Base-by-base conservation (phyloP, 2,797 vertebrate genomes). In the Pipistrellus pipistrellus region DNA sequence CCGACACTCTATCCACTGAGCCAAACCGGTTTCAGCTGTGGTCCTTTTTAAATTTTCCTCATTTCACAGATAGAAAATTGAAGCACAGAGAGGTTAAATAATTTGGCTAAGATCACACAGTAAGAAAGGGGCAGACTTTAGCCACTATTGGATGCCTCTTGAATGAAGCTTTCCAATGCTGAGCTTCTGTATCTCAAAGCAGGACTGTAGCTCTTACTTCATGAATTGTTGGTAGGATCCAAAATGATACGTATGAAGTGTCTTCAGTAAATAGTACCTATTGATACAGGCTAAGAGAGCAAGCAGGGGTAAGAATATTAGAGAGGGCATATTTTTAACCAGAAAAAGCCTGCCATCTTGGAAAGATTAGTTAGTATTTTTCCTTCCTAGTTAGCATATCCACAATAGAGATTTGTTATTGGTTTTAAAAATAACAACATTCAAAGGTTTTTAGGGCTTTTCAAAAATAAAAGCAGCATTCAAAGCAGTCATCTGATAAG, bases 401-500 rank as follows among this genome's bases (percentile, higher is more conserved):
- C 78, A 51, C 4, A 51, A 38, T 17, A 44, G 35, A 25, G 71
- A 44, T 4, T 87, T 87, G 51, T 57, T 95, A 89, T 71, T 23
- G 57, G 32, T 57, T 95, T 62, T 55, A 32, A 48, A 82, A 91
- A 62, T 55, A 51, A 77, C 20, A 68, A 11, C 3, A 15, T 77
- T 41, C 38, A 59, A 35, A 68, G 62, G 25, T 77, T 27, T 48
- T 94, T 83, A 30, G 15, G 13, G 6, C 18, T 46, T 30, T 88
- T 85, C 44, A 55, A 51, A 93, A 93, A 84, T 53, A 71, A 84
- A 87, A 77, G n/a, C 8, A 72, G 18, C 20, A 46, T 59, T 85
- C 25, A n/a, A 68, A 81, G 18, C 46, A 23, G 15, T 21, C 25
- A 15, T 75, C 64, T 83, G 53, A 30, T 18, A 75, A 57, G 68